phyloP scores from a whole-genome alignment of 2,888 invertebrate species.

The Chalcis sispes region DNA sequence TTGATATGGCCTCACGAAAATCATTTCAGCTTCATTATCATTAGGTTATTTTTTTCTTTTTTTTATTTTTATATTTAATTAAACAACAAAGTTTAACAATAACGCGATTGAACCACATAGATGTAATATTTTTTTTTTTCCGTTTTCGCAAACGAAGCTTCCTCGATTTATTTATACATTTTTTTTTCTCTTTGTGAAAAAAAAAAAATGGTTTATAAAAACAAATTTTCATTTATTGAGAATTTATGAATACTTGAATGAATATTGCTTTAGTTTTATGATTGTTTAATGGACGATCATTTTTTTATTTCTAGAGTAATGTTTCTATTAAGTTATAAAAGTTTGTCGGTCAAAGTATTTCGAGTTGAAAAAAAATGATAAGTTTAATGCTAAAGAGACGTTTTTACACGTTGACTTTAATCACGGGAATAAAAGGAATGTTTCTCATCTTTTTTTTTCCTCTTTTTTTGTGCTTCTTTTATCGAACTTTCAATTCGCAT shows the following conservation, averaged over 20 bases:
- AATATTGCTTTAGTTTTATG: constrained; percentile 45
- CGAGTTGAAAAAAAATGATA: constrained; percentile 2
- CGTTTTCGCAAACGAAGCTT: constrained; percentile 32
- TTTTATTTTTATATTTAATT: constrained; percentile 48
- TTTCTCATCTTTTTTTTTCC: not conserved
- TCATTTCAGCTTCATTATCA: constrained; percentile 37
- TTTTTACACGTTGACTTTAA: constrained; percentile 18
- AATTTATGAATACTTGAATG: constrained; percentile 18
- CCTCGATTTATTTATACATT: constrained; percentile 14
- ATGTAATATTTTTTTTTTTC: constrained; percentile 19
- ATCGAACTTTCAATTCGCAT: constrained; percentile 12
- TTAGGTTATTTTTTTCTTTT: constrained; percentile 33
- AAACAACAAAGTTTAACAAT: constrained; percentile 40
- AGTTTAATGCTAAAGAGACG: not conserved
- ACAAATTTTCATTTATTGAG: constrained; percentile 41
- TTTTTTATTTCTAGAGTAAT: not conserved
- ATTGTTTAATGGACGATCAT: constrained; percentile 12
- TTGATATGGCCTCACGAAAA: constrained; percentile 73
- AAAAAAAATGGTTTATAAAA: not conserved
- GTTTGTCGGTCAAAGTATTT: not conserved
- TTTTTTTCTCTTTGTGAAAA: not conserved
- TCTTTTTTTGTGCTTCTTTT: not conserved
- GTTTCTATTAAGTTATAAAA: not conserved
- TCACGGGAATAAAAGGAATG: constrained; percentile 5
- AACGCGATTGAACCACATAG: constrained; percentile 28